Evolutionary conservation across 2,797 vertebrate species (phyloP), one percentile per base, ranked within the genome.

Genomic region (Crenichthys baileyi): DNA sequence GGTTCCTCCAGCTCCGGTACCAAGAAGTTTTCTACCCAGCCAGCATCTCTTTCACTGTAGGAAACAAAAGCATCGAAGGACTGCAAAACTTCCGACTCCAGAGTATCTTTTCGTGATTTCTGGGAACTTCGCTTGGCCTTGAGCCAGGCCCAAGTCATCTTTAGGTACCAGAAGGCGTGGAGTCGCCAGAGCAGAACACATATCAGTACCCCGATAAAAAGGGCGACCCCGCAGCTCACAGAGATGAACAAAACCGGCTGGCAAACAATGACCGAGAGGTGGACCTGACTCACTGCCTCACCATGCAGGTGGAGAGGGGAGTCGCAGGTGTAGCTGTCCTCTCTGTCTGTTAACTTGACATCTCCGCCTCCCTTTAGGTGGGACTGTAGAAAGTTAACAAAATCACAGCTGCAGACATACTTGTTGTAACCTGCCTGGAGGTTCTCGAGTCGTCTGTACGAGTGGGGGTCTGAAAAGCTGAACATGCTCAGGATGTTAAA

Each of bases 1-100:
- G 87, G 78, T 4, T 85, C 80, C 68, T 94, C 93, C 79, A 94
- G 77, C 83, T 94, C 90, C 1, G 97, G 81, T 0, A 97, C 95
- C 95, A 97, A 87, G 1, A 90, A 78, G 86, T 93, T 91, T 74
- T 97, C 97, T 87, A 97, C 97, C 97, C 97, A 97, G 46, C 93
- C 60, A 0, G 96, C 93, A 26, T 97, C 97, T 0, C 75, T 93
- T 79, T 97, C 95, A 0, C 96, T 97, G 93, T 97, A 94, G 24
- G 93, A 94, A 46, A 94, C 90, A 7, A 94, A 93, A 55, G 91
- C 93, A 0, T 94, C 93, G 2, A 75, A 94, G 16, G 74, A 46
- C 1, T 88, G 44, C 80, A 91, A 8, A 0, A 56, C 36, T 3
- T 90, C 89, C 0, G 81, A 13, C 0, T 2, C 78, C 0, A 0